Evolutionary conservation across 2,797 vertebrate species (phyloP), one percentile per base, ranked within the genome.

Genomic region (Cottoperca gobio): DNA sequence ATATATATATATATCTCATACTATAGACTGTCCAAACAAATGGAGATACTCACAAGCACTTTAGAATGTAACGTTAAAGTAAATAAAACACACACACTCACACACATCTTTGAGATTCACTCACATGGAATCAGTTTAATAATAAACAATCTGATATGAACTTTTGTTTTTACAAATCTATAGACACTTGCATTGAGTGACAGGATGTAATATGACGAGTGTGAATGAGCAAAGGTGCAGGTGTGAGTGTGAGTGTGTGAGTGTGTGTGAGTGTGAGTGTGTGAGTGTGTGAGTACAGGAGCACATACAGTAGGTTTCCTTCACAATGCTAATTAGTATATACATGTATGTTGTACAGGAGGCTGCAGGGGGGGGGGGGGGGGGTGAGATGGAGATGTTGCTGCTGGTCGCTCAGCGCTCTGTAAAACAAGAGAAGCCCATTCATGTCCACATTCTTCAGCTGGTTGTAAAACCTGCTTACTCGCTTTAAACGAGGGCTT

Each of bases 371-470:
- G n/a, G n/a, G n/a, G n/a, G n/a, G n/a, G n/a, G n/a, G n/a, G n/a
- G n/a, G n/a, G n/a, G 61, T 43, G 63, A 73, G 57, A 48, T 42
- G 50, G 72, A 79, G 67, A 73, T 70, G 70, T 49, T 78, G 69
- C 57, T 80, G 69, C 78, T 78, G 85, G 62, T 84, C 62, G 88
- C 55, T 74, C 72, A 73, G 58, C 31, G 33, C 71, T 64, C 54
- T 80, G 79, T 89, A 79, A 84, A 86, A 92, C 85, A 89, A 90
- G 91, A 91, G 89, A 89, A 89, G 70, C 57, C 65, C 59, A 88
- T 88, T 88, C 84, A 85, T 88, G 84, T 89, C 86, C 74, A 84
- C 86, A 90, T 91, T 92, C 88, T 85, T 82, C 75, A 71, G 83
- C 73, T 77, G 82, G 77, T 86, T 89, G 86, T 87, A 86, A 92